Base-by-base conservation (phyloP, 2,113 vertebrate genomes). In the Amblyornis subalaris region DNA sequence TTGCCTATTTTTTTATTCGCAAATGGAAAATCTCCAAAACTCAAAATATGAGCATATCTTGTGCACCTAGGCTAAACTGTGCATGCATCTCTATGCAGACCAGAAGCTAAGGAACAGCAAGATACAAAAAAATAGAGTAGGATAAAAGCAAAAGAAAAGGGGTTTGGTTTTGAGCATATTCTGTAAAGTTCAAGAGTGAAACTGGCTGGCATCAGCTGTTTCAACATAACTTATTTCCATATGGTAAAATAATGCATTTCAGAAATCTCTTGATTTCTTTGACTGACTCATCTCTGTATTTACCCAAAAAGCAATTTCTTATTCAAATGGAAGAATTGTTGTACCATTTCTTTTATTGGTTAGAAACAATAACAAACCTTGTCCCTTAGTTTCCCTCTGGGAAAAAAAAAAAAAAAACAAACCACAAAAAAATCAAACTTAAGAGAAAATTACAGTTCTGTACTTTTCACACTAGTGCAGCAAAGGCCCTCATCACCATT, bases 381-480 rank as follows among this genome's bases (percentile, higher is more conserved):
- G 38, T 64, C 28, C 19, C 18, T 57, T 36, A 67, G 10, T 60
- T 82, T 74, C 48, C 14, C 6, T 29, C 7, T 6, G 33, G 13
- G 12, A 0, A 1, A 14, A 47, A 15, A 23, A 33, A 54, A 21
- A 21, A 17, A 24, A 11, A 6, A 7, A 1, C 0, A 6, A 7
- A 1, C 0, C 13, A 31, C 13, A 36, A 71, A 55, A 61, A 44
- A 40, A 8, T 44, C 24, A 60, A 45, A 60, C 33, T 38, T 81
- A 14, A 5, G 20, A 74, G 26, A 22, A 79, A 93, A 72, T 33
- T 17, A 40, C 14, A 33, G 15, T 14, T 48, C 54, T 57, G 14
- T 38, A 65, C 67, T 74, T 81, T 84, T 64, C 61, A 83, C 8
- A 42, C 4, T 42, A 70, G 35, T 42, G 14, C 36, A 80, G n/a